These are phyloP conservation scores for Physocephala rufipes DNA, from an alignment of 2,888 invertebrate genomes.

Conservation along the genomic window DNA sequence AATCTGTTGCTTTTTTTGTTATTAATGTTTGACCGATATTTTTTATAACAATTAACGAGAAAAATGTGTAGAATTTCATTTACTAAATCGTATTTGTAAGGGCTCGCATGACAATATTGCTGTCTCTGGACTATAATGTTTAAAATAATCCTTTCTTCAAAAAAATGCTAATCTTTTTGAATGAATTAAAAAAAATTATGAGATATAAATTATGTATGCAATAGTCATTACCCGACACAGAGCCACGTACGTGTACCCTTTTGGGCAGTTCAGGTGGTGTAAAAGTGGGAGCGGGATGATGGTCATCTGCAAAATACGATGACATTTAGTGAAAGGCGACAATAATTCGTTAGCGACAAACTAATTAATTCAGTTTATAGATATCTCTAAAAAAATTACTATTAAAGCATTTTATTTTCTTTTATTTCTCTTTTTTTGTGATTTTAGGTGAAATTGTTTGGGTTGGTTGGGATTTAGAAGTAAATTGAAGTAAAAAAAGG, in stretches of 20 bases:
- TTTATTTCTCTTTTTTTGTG: no score
- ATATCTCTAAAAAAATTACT: constrained; percentile 42
- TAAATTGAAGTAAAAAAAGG: constrained; percentile 30
- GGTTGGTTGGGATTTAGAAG: constrained; percentile 37
- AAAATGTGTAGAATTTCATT: not conserved
- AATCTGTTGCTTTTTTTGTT: no score
- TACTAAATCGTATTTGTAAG: no score
- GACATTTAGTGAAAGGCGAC: constrained; percentile 40
- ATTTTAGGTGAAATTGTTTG: constrained; percentile 32
- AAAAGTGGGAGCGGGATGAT: constrained; percentile 97
- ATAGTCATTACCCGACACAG: constrained; percentile 65
- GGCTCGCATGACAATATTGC: not conserved
- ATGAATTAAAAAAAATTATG: not conserved
- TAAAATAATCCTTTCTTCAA: constrained; percentile 31
- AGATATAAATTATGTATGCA: not conserved
- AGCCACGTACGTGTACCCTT: constrained; percentile 97
- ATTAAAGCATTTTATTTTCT: constrained; percentile 35
- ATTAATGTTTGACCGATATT: no score
- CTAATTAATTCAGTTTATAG: constrained; percentile 55
- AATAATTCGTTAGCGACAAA: constrained; percentile 68
- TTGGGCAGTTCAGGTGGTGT: constrained; percentile 99
- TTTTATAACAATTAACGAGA: no score
- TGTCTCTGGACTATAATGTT: constrained; percentile 30
- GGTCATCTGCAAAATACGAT: constrained; percentile 88
- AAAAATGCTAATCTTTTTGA: not conserved